Conservation (phyloP, 2,113 vertebrate genomes). For the human region GRCh38 chr13:27363001-27363500, state of each 20-base stretch:
- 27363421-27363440: background rate
- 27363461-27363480: background rate
- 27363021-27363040: no score
- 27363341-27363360: no score
- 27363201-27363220: background rate
- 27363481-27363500: no score
- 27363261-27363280: background rate
- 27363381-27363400: background rate
- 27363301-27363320: background rate
- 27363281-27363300: background rate
- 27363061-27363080: background rate
- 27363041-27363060: fast-evolving
- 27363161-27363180: background rate
- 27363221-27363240: background rate
- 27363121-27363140: no score
- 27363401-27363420: background rate
- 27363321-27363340: background rate
- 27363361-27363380: background rate
- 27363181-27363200: background rate
- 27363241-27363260: background rate
- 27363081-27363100: background rate
- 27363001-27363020: fast-evolving
- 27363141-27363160: background rate
- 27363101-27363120: background rate
- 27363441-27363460: background rate